Evolutionary conservation across 1,140 invertebrate genomes (phyloP).

Genomic region (Pogonognathellus flavescens): DNA sequence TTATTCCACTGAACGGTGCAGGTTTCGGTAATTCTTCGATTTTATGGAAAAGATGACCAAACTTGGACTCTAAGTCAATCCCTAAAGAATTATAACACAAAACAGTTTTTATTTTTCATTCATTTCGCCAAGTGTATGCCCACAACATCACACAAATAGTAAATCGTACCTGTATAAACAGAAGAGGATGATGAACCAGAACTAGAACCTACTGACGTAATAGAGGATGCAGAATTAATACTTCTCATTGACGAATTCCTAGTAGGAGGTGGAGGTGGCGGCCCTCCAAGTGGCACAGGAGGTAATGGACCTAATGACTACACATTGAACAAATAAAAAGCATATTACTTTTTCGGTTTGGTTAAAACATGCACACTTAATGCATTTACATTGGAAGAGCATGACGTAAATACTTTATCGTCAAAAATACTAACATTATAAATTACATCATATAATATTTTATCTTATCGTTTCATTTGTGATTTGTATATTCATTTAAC

Average conservation of each 20-base stretch:
- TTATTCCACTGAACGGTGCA: conserved; percentile 71
- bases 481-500: too few species aligned
- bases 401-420: too few species aligned
- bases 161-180: conserved; percentile 42
- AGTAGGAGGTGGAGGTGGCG: conserved; percentile 68
- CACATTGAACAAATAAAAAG: not conserved
- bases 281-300: conserved; percentile 57
- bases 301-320: conserved; percentile 61
- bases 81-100: conserved; percentile 32
- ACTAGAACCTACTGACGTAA: conserved; percentile 56
- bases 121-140: too few species aligned
- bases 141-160: not conserved
- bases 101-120: too few species aligned
- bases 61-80: conserved; percentile 72
- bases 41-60: conserved; percentile 72
- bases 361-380: too few species aligned
- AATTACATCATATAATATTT: too few species aligned
- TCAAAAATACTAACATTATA: too few species aligned
- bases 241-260: conserved; percentile 69
- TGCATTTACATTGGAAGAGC: too few species aligned
- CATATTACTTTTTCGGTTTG: not conserved
- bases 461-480: too few species aligned
- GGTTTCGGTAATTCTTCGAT: conserved; percentile 72
- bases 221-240: conserved; percentile 61
- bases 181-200: conserved; percentile 57